Conservation (phyloP, 2,113 vertebrate species). For the Astatoreochromis straeleni region DNA sequence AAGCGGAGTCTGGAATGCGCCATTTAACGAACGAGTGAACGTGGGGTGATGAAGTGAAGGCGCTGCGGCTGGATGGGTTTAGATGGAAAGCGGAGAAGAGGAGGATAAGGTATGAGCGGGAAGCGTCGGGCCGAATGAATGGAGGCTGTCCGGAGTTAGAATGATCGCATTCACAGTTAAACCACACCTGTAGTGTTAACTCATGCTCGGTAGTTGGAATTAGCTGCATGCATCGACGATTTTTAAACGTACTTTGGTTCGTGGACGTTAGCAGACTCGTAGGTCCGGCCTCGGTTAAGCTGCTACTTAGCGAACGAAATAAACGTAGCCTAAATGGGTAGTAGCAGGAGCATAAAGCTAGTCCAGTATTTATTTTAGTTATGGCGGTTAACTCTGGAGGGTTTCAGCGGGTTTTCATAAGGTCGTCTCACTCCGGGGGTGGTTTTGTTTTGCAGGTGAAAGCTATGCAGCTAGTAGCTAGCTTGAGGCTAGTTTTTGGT, state of each 20-base stretch:
- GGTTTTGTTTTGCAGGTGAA: background rate
- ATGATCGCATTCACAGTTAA: rapidly evolving
- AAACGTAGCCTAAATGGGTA: background rate
- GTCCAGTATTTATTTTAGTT: background rate
- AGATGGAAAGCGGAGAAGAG: conserved; percentile 35
- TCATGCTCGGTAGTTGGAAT: background rate
- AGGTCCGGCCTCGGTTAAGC: background rate
- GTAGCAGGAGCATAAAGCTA: background rate
- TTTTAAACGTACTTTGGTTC: background rate
- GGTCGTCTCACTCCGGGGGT: rapidly evolving
- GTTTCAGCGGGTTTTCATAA: background rate
- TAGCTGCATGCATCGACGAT: background rate
- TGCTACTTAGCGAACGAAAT: background rate
- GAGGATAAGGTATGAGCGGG: conserved; percentile 48
- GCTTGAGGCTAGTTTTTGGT: background rate
- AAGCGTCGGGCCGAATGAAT: conserved; percentile 49
- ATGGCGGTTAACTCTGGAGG: background rate
- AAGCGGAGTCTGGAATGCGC: background rate
- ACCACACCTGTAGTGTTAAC: background rate
- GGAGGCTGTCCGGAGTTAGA: background rate
- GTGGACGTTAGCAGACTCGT: background rate
- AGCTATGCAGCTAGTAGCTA: background rate
- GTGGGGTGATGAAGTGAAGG: rapidly evolving
- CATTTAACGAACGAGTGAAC: rapidly evolving
- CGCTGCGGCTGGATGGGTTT: conserved; percentile 35